A percentile compares a stretch with the other conserved stretches of the same genome.
These are phyloP conservation scores for Lethenteron reissneri DNA, from an alignment of 2,113 vertebrate species.

Conservation along the genomic window DNA sequence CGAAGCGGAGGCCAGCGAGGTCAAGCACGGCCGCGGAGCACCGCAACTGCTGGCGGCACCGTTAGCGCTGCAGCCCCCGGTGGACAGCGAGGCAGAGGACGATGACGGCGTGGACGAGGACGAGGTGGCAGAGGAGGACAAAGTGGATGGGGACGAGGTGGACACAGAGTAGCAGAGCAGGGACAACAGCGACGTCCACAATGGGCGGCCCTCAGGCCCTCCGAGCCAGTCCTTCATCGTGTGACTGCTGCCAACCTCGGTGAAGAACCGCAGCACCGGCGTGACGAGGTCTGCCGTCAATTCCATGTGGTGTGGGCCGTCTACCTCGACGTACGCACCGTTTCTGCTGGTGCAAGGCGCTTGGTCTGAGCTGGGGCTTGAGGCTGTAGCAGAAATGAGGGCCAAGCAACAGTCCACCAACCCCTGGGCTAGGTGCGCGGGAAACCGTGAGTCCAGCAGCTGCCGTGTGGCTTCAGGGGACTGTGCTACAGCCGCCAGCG, in stretches of 20 bases:
- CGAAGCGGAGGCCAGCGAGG: conserved; percentile 26
- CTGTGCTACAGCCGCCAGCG: conserved; percentile 73
- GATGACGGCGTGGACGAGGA: neutral
- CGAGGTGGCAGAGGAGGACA: too few relatives aligned
- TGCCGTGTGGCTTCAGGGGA: conserved; percentile 85
- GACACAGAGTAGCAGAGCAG: conserved; percentile 57
- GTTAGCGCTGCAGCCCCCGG: too few relatives aligned
- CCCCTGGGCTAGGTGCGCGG: neutral
- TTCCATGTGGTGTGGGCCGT: too few relatives aligned
- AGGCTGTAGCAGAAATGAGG: conserved; percentile 46
- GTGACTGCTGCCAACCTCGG: conserved; percentile 87
- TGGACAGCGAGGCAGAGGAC: too few relatives aligned
- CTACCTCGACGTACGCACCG: too few relatives aligned
- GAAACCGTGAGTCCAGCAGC: conserved; percentile 55
- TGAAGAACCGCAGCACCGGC: conserved; percentile 76
- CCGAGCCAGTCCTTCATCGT: conserved; percentile 97
- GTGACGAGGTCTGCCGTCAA: conserved; percentile 71
- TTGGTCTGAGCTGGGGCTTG: neutral
- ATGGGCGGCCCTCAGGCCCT: conserved; percentile 72
- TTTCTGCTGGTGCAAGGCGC: too few relatives aligned
- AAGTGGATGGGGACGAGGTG: neutral
- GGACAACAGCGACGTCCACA: conserved; percentile 90
- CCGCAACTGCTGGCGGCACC: conserved; percentile 17
- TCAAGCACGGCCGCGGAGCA: too few relatives aligned
- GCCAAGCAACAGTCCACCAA: conserved; percentile 19